phyloP scores from a whole-genome alignment of 1,140 invertebrate species.

The Coptotermes formosanus region DNA sequence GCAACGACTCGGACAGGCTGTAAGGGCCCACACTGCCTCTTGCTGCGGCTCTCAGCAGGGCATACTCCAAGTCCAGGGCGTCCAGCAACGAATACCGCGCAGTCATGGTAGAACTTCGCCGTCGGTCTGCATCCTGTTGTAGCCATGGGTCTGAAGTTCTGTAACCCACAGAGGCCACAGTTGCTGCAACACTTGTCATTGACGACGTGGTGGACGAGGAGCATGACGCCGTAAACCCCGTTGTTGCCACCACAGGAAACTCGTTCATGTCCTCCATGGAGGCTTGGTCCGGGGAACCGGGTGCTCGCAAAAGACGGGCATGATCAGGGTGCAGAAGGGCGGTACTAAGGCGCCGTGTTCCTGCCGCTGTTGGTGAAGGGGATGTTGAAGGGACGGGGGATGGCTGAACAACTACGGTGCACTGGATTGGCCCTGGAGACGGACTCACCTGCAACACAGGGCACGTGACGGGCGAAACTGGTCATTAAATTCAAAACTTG shows the following conservation, averaged over 20 bases:
- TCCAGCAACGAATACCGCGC: conserved; percentile 65
- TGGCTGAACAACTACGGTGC: conserved; percentile 40
- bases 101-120: conserved; percentile 54
- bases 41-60: conserved; percentile 63
- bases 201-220: conserved; percentile 60
- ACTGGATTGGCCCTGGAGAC: conserved; percentile 53
- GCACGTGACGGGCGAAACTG: too few relatives aligned
- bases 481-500: too few relatives aligned
- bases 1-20: conserved; percentile 67
- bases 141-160: conserved; percentile 22
- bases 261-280: conserved; percentile 46
- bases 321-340: conserved; percentile 66
- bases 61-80: conserved; percentile 68
- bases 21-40: conserved; percentile 69
- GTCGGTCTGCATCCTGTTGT: conserved; percentile 37
- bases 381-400: conserved; percentile 39
- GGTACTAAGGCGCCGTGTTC: conserved; percentile 55
- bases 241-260: conserved; percentile 39
- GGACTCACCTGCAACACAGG: conserved; percentile 57
- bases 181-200: conserved; percentile 44
- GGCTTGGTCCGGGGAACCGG: conserved; percentile 43
- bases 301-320: conserved; percentile 56
- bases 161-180: background rate
- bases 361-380: conserved; percentile 48
- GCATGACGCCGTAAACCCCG: conserved; percentile 40